Base-by-base conservation (phyloP, 2,113 vertebrate species). In the Tragelaphus buxtoni region DNA sequence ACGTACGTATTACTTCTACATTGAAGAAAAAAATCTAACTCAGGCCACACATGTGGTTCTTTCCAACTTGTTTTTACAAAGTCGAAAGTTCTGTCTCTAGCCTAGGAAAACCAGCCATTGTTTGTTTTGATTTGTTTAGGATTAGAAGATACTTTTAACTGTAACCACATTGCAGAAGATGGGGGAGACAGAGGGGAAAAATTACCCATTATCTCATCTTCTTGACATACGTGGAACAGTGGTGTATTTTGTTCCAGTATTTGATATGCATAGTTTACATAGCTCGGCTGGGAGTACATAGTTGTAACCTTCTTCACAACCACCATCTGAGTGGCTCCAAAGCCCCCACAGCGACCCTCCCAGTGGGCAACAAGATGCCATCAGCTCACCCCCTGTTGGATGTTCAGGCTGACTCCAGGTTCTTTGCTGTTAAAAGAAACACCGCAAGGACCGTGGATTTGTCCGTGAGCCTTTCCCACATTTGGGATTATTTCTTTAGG, bases 401-500 rank as follows among this genome's bases (percentile, higher is more conserved):
- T 9, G 11, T 12, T 42, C 12, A 0, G 9, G 58, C 17, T 7
- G 7, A 42, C 14, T 53, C 51, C 56, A 14, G 35, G 13, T 35
- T 63, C 86, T 49, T 14, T 85, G 72, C 90, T 42, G 35, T 53
- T 24, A 5, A 4, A 28, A 72, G 82, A 51, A 91, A 79, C 12
- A 3, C 8, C 24, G 47, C n/a, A n/a, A 17, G 88, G 92, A 42
- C 11, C 1, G 0, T 42, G 49, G 42, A 9, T 83, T 89, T 77
- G 81, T 20, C 60, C 28, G 0, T 9, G 89, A 94, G 56, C 58
- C 56, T 94, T 51, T 87, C 91, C 79, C 83, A n/a, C 26, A 32
- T 63, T 86, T 18, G 90, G 76, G 82, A 32, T 69, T 92, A 63
- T 95, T 88, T 90, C 88, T 90, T 90, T 53, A 82, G 94, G 95